These are phyloP conservation scores for Heliconius congener DNA, from an alignment of 1,140 invertebrate genomes.

Conservation along the genomic window DNA sequence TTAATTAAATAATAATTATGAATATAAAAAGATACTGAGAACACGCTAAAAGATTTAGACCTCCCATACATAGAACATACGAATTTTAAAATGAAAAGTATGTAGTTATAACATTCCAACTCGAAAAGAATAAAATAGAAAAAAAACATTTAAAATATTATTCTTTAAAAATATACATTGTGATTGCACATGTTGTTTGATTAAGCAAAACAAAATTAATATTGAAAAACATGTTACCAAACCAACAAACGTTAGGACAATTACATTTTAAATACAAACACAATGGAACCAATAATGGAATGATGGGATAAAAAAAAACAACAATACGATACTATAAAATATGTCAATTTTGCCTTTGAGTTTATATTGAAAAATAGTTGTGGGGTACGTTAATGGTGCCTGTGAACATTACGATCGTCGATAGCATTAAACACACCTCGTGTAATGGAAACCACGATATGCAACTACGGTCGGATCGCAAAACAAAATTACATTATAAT, in stretches of 20 bases:
- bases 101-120: no score
- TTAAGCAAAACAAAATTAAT: constrained; percentile 42
- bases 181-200: constrained; percentile 30
- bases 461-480: constrained; percentile 16
- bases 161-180: neutral
- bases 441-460: constrained; percentile 62
- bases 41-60: neutral
- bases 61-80: neutral
- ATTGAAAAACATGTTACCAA: constrained; percentile 5
- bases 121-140: neutral
- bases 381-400: constrained; percentile 66
- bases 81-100: neutral
- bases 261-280: constrained; percentile 34
- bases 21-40: neutral
- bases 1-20: neutral
- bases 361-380: constrained; percentile 68
- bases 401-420: constrained; percentile 64
- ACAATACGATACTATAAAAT: constrained; percentile 60
- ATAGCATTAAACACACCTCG: constrained; percentile 67
- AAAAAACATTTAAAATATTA: neutral
- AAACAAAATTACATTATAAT: constrained; percentile 25
- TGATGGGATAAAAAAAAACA: constrained; percentile 65
- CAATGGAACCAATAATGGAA: constrained; percentile 67
- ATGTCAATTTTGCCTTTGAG: constrained; percentile 48
- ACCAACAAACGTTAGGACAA: constrained; percentile 16